Conservation (phyloP, 2,888 invertebrate genomes). For the Belgica antarctica region DNA sequence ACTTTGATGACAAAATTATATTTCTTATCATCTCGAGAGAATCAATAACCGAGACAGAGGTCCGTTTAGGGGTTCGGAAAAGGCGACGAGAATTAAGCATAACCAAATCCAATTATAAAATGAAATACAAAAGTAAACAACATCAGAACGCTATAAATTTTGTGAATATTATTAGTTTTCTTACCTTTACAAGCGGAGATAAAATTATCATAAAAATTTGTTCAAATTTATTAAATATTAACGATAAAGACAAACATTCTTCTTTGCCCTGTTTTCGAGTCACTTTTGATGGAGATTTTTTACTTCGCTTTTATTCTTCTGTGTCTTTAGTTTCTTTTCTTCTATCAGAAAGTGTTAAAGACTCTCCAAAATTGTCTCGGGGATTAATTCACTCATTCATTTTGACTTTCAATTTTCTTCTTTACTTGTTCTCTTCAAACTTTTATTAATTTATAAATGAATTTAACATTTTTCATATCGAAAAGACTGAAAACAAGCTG, state of each 20-base stretch:
- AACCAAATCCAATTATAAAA: constrained; percentile 43
- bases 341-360: constrained; percentile 13
- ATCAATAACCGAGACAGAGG: constrained; percentile 24
- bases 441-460: constrained; percentile 32
- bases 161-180: constrained; percentile 29
- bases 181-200: constrained; percentile 24
- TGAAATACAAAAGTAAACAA: constrained; percentile 43
- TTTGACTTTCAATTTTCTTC: constrained; percentile 16
- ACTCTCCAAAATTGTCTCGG: background rate
- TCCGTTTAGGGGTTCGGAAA: background rate
- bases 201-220: constrained; percentile 43
- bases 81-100: constrained; percentile 16
- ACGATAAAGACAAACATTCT: constrained; percentile 14
- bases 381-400: background rate
- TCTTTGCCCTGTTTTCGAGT: background rate
- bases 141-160: constrained; percentile 39
- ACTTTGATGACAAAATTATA: constrained; percentile 33
- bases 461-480: constrained; percentile 24
- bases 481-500: background rate
- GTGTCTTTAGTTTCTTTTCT: background rate
- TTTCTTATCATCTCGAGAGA: constrained; percentile 31
- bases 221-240: constrained; percentile 39
- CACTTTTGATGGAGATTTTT: background rate
- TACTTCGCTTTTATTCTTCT: background rate
- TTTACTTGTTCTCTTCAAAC: constrained; percentile 1